Base-by-base conservation (phyloP, 2,888 invertebrate species). In the Cyaniris semiargus region DNA sequence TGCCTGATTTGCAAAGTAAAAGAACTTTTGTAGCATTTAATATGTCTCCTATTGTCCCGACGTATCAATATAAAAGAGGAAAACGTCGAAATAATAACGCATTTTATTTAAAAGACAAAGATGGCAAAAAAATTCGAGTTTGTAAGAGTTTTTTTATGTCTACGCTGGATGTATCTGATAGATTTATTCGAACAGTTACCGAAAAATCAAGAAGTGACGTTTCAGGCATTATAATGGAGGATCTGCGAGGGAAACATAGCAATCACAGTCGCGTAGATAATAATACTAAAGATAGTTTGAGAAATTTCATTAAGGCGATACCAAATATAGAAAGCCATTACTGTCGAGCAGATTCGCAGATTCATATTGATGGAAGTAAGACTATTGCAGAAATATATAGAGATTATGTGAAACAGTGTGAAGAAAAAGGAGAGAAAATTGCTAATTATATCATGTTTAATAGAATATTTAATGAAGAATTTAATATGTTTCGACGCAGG, bases 221-320 rank as follows among this genome's bases (percentile, higher is more conserved):
- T 78, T 71, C 78, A 76, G 76, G 76, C 21, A 78, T 76, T 76
- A 76, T 76, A 76, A 23, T 70, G 71, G 76, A 76, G 38, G 70
- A 78, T 78, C 71, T 79, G 31, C 77, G 84, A 78, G 83, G 83
- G 75, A 83, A 83, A 78, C 83, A 85, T 81, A 78, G 79, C 7
- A 81, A 83, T 72, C 83, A 79, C 48, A 58, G 34, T 53, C 75
- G 75, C 10, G 44, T 79, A 34, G 79, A 76, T 76, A 38, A 34
- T 60, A 38, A 31, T 21, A n/a, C 78, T 38, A 77, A 66, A 53
- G 76, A 79, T 72, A 60, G 78, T 34, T 82, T 78, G 74, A 78
- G 70, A 81, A 78, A 76, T 75, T 82, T 82, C 78, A 83, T 84
- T 44, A 10, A 44, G 44, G 44, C 44, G 44, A 44, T 44, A 44